phyloP scores from a whole-genome alignment of 1,140 invertebrate genomes.

The Calliphora vicina region DNA sequence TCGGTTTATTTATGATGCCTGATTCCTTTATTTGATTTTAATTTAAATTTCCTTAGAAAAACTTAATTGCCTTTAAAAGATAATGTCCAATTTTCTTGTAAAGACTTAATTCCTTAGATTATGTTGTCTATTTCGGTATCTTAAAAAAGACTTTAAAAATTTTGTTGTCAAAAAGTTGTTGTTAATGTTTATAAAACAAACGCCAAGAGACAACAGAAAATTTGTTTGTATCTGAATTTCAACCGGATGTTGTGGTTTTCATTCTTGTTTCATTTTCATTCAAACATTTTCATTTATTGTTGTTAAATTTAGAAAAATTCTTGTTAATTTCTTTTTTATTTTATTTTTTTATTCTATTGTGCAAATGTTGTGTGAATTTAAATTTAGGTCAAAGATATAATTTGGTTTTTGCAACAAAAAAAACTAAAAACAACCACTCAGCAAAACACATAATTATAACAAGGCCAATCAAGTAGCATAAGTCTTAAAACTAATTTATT shows the following conservation, averaged over 20 bases:
- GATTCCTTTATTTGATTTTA: no score
- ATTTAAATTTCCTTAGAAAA: no score
- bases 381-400: not conserved
- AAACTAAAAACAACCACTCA: not conserved
- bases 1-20: no score
- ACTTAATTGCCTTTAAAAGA: no score
- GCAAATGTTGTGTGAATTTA: not conserved
- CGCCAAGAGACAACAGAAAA: no score
- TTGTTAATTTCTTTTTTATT: not conserved
- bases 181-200: no score
- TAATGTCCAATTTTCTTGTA: no score
- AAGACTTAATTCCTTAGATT: no score
- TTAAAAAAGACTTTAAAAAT: no score
- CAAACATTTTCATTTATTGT: not conserved
- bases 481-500: not conserved
- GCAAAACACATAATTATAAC: not conserved
- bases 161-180: no score
- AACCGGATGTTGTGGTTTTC: conserved; percentile 1
- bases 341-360: not conserved
- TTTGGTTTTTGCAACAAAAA: not conserved
- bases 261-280: not conserved
- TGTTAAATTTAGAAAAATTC: not conserved
- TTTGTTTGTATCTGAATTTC: no score
- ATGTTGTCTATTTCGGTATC: no score
- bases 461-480: not conserved